A percentile compares a stretch with the other conserved stretches of the same genome.
These are phyloP conservation scores for Eurosta solidaginis DNA, from an alignment of 1,140 invertebrate genomes.

Conservation along the genomic window DNA sequence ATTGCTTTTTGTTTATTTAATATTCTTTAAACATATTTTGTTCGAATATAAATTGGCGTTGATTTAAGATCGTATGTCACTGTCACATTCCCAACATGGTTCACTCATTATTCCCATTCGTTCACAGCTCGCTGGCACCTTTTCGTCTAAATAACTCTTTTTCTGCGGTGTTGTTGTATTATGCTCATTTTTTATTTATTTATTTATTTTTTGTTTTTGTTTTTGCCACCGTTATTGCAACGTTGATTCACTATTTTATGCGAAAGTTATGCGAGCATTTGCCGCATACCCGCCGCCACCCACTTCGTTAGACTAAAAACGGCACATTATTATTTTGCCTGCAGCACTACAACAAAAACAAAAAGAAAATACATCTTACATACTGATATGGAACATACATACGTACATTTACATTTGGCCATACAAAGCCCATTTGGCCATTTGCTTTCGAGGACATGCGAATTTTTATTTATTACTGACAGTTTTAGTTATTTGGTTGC, in stretches of 20 bases:
- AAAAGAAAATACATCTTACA: no score
- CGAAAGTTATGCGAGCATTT: constrained; percentile 10
- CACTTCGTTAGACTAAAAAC: background rate
- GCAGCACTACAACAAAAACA: background rate
- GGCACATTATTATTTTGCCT: background rate
- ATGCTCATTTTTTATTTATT: background rate
- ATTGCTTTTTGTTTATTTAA: background rate
- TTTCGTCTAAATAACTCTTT: constrained; percentile 13
- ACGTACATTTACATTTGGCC: background rate
- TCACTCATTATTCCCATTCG: background rate
- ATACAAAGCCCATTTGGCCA: background rate
- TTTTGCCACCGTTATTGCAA: background rate
- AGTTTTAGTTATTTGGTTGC: constrained; percentile 11
- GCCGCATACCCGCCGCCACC: background rate
- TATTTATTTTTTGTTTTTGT: background rate
- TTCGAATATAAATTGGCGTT: background rate
- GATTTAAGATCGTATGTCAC: background rate
- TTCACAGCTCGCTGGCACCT: background rate
- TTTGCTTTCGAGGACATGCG: constrained; percentile 20
- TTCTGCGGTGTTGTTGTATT: no score
- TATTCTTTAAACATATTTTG: no score
- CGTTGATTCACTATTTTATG: constrained; percentile 7
- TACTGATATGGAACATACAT: background rate
- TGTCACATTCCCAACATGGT: constrained; percentile 16
- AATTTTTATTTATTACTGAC: constrained; percentile 26